Conservation (phyloP, 2,797 vertebrate genomes). For the Apodemus agrarius region DNA sequence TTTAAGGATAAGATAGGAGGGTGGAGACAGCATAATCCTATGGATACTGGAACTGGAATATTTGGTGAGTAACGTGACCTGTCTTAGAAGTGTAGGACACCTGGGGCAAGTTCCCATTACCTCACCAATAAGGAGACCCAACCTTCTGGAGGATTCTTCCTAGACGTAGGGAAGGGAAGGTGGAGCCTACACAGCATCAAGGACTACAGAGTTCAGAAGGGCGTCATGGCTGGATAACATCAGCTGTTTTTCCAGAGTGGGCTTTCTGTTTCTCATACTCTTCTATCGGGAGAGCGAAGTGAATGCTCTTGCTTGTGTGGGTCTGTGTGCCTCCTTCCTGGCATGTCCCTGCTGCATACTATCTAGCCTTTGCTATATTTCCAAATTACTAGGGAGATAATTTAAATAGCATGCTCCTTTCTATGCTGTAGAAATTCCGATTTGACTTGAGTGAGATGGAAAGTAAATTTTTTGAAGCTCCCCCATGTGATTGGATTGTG, state of each 20-base stretch:
- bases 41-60: background rate
- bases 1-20: background rate
- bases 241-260: background rate
- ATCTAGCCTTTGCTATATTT: background rate
- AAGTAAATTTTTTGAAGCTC: background rate
- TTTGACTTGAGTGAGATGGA: background rate
- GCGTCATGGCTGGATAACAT: background rate
- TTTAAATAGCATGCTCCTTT: background rate
- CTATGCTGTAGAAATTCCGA: constrained; percentile 4
- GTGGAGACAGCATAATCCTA: background rate
- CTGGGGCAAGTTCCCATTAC: background rate
- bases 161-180: background rate
- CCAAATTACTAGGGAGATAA: background rate
- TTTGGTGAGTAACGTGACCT: background rate
- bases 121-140: background rate
- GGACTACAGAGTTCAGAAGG: background rate
- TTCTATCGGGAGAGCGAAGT: background rate
- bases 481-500: background rate
- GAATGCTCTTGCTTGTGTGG: background rate
- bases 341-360: background rate
- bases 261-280: background rate
- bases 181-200: background rate
- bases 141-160: background rate
- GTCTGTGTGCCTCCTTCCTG: background rate
- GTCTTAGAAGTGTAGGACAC: background rate